Percentiles rank a stretch among this genome's conserved stretches.
Evolutionary conservation across 2,888 invertebrate species (phyloP).

Genomic region (Ormyrus rosae): DNA sequence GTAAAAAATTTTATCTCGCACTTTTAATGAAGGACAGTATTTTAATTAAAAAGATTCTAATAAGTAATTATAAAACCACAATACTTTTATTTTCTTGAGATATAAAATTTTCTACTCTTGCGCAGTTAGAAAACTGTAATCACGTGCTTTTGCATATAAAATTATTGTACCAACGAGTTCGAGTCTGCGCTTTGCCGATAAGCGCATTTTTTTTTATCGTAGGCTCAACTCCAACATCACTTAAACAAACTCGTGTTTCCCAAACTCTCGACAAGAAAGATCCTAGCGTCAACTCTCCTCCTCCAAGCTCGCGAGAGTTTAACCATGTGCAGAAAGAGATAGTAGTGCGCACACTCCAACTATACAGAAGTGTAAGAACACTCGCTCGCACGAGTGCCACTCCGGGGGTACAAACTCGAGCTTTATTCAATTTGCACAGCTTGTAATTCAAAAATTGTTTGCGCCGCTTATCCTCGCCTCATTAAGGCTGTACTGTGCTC

Average conservation of each 20-base stretch:
- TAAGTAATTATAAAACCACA: too few relatives aligned
- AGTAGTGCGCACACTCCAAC: background rate
- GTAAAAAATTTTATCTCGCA: too few relatives aligned
- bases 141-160: too few relatives aligned
- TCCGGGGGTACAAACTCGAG: constrained; percentile 54
- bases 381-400: constrained; percentile 12
- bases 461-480: background rate
- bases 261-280: background rate
- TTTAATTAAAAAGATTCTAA: too few relatives aligned
- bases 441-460: constrained; percentile 61
- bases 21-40: too few relatives aligned
- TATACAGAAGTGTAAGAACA: background rate
- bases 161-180: too few relatives aligned
- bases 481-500: background rate
- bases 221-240: background rate
- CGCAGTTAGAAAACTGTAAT: too few relatives aligned
- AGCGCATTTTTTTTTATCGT: background rate
- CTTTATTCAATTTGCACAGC: constrained; percentile 60
- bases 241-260: background rate
- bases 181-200: too few relatives aligned
- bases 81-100: too few relatives aligned
- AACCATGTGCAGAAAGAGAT: constrained; percentile 4
- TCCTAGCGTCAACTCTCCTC: background rate
- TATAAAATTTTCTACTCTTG: too few relatives aligned
- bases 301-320: background rate